Evolutionary conservation across 2,113 vertebrate species (phyloP), one percentile per base, ranked within the genome.

Genomic region (Columbina picui): DNA sequence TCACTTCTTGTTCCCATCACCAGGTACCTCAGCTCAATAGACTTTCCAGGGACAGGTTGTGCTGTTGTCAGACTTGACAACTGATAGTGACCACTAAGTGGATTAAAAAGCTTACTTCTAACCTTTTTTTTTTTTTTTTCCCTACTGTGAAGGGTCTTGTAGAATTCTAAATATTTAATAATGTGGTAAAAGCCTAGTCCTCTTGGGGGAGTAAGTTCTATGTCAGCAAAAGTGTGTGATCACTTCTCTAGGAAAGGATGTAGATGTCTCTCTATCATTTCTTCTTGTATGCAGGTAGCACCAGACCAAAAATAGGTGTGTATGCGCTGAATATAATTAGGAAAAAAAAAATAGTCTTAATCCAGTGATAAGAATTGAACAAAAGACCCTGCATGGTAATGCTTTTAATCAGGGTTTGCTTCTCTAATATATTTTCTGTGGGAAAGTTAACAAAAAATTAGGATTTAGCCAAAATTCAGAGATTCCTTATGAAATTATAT

Each of bases 121-220:
- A 6, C 18, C 25, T 59, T 19, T n/a, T 50, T 25, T 50, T 50
- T 52, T 1, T 61, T 76, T 91, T 85, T 70, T 26, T 6, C 27
- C 39, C 12, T 52, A 3, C 0, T 0, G 41, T 63, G 10, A 60
- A 60, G 82, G 73, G 49, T 53, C 65, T 85, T 80, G 19, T n/a
- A 41, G 39, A 17, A 2, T 76, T 93, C 86, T 94, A 74, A 94
- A 88, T 97, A 94, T 88, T 94, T 86, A 59, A 77, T 85, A 20
- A 41, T 39, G 45, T 82, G 53, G 25, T 95, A 74, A 92, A 90
- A 93, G 81, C 88, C 32, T 88, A 15, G 29, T 86, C 19, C 22
- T 84, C 45, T 26, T 45, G 27, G n/a, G 36, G 19, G 36, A 73
- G 64, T 49, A 85, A 69, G 18, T 79, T 64, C 65, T 57, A 0